Base-by-base conservation (phyloP, 2,797 vertebrate species). In the Tokudaia muenninki region DNA sequence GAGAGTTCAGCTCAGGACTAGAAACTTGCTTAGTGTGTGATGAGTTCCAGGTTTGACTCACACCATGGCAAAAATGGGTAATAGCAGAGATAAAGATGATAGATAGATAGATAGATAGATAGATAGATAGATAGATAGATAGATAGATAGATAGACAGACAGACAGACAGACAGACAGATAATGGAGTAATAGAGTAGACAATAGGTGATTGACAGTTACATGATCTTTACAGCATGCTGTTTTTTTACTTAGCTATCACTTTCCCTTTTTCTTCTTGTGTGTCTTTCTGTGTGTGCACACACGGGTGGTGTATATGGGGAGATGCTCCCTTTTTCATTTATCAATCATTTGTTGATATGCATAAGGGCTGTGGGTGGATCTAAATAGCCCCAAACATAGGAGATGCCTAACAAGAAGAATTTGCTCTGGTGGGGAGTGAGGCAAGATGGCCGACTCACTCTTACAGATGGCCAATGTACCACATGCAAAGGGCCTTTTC, bases 331-430 rank as follows among this genome's bases (percentile, higher is more conserved):
- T 44, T 72, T 97, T 82, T 79, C 26, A 59, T 96, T 92, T 89
- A 72, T 17, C 95, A 97, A 94, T 82, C 93, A 77, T 61, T 96
- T 79, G 34, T 95, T 97, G 74, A 92, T 94, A 97, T 97, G 82
- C 21, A 74, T 55, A 14, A 22, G 11, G 83, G 47, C 87, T 61
- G 93, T 24, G 94, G 24, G 12, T 8, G 37, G 26, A 67, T 95
- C 90, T 81, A 93, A 95, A 86, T 59, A 70, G 37, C 82, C 61
- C 84, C 17, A 90, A 96, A 55, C 22, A 0, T 21, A 91, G 59
- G 1, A 80, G 91, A 65, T 5, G 80, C 11, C 50, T 65, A 67
- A 57, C 14, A 10, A 55, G 10, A 75, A 77, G 37, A 59, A 22
- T n/a, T 47, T 61, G 17, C 50, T 89, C 83, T 55, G 63, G 57